Evolutionary conservation across 2,888 invertebrate genomes (phyloP).

Genomic region (Crioceris asparagi): DNA sequence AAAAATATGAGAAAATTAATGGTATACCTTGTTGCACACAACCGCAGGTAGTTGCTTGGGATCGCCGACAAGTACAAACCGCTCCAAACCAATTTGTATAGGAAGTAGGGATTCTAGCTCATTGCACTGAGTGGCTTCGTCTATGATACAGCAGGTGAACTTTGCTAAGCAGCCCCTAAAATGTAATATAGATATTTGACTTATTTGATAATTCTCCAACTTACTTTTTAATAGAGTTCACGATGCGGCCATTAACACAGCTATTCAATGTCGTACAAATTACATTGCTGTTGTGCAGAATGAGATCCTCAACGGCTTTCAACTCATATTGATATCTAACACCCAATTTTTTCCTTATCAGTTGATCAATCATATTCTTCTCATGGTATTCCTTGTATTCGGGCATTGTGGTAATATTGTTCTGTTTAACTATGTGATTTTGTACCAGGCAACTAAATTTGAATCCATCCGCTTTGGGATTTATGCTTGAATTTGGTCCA

Average conservation of each 20-base stretch:
- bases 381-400: constrained; percentile 13
- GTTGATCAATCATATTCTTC: constrained; percentile 10
- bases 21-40: constrained; percentile 62
- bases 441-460: constrained; percentile 37
- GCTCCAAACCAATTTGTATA: constrained; percentile 60
- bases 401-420: constrained; percentile 8
- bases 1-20: no score
- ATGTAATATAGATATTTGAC: neutral
- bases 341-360: constrained; percentile 15
- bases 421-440: constrained; percentile 19
- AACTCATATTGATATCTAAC: constrained; percentile 16
- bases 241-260: constrained; percentile 16
- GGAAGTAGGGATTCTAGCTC: constrained; percentile 78
- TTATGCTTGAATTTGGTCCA: constrained; percentile 40
- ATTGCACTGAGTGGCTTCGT: constrained; percentile 79
- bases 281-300: constrained; percentile 19
- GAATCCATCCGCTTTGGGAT: constrained; percentile 34
- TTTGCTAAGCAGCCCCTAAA: constrained; percentile 16
- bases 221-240: constrained; percentile 6
- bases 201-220: neutral
- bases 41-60: constrained; percentile 77
- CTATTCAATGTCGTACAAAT: constrained; percentile 25
- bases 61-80: constrained; percentile 76
- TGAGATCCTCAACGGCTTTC: constrained; percentile 17
- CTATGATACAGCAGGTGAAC: constrained; percentile 59